Evolutionary conservation across 2,113 vertebrate species (phyloP).

Genomic region (Genyomyrus donnyi): DNA sequence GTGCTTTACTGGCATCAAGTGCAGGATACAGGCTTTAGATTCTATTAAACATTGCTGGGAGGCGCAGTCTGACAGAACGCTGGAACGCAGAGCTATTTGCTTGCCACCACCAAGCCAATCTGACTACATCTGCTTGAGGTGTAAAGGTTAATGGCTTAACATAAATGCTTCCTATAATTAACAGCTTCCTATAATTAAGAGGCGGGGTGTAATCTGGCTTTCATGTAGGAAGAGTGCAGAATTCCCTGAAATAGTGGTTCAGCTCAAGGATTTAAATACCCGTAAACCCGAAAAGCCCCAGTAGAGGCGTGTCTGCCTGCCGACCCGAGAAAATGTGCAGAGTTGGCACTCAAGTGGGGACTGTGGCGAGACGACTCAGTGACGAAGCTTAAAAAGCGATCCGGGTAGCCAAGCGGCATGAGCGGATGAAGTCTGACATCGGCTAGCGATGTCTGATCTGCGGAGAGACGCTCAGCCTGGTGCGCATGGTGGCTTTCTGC

Average conservation of each 20-base stretch:
- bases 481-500: neutral
- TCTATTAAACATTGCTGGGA: neutral
- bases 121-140: neutral
- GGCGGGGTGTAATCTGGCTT: neutral
- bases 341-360: neutral
- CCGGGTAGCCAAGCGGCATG: neutral
- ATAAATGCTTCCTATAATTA: neutral
- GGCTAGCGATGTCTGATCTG: neutral
- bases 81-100: neutral
- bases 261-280: neutral
- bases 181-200: conserved; percentile 8
- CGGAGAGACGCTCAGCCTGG: neutral
- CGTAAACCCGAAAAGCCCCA: neutral
- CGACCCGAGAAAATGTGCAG: neutral
- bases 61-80: neutral
- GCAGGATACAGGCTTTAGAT: neutral
- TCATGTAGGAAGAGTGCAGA: neutral
- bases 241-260: neutral
- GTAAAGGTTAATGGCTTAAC: conserved; percentile 11
- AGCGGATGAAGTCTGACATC: neutral
- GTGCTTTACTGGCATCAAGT: neutral
- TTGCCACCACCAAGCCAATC: neutral
- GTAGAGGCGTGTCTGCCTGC: neutral
- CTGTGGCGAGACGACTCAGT: neutral
- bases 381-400: neutral